Conservation (phyloP, 2,888 invertebrate species). For the Punctoribates punctum region DNA sequence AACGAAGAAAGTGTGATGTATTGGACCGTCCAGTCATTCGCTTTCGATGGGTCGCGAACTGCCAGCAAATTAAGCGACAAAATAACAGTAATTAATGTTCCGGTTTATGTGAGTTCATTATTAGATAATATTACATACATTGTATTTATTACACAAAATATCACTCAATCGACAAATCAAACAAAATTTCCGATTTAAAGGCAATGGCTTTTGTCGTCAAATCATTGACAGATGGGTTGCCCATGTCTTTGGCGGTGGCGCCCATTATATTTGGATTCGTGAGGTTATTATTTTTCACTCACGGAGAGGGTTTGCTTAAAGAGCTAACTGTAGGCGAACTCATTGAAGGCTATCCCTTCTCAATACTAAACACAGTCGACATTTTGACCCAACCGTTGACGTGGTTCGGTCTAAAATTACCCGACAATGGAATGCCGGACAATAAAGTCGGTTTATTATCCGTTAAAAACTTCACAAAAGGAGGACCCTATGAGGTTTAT, state of each 20-base stretch:
- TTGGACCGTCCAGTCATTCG: constrained; percentile 41
- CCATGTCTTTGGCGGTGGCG: neutral
- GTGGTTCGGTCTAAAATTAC: constrained; percentile 41
- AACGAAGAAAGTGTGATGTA: constrained; percentile 43
- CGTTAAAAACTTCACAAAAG: constrained; percentile 50
- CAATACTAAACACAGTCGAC: constrained; percentile 37
- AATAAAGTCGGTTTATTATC: constrained; percentile 47
- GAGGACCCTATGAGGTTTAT: constrained; percentile 50
- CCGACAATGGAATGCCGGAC: constrained; percentile 45
- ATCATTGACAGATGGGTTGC: constrained; percentile 16
- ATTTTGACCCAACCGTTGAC: constrained; percentile 40
- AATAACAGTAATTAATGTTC: constrained; percentile 45
- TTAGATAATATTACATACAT: neutral
- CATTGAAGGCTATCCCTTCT: constrained; percentile 37
- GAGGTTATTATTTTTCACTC: neutral
- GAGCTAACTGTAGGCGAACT: constrained; percentile 37
- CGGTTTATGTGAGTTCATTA: constrained; percentile 44
- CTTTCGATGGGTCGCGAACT: constrained; percentile 40
- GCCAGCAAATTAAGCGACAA: constrained; percentile 24
- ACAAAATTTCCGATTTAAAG: neutral
- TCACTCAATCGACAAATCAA: neutral
- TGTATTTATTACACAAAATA: neutral
- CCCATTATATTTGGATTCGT: constrained; percentile 4
- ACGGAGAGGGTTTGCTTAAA: constrained; percentile 32
- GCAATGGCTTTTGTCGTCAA: constrained; percentile 36